phyloP scores from a whole-genome alignment of 2,113 vertebrate genomes.

The Myxocyprinus asiaticus region DNA sequence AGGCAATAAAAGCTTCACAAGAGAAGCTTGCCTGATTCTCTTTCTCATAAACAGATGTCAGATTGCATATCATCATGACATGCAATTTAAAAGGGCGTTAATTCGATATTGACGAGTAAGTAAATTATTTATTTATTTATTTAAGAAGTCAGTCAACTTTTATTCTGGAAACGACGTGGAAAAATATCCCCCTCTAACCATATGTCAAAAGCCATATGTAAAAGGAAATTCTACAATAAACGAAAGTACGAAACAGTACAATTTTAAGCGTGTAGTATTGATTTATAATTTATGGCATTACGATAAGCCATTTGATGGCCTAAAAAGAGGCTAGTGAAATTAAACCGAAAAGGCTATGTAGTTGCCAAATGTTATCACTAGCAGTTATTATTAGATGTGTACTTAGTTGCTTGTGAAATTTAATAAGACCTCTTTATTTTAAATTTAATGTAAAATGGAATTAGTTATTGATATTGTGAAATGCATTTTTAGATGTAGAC shows the following conservation, averaged over 20 bases:
- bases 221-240: too few species aligned
- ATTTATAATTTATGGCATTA: neutral
- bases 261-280: neutral
- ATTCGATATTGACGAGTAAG: too few species aligned
- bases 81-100: neutral
- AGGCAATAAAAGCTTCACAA: constrained; percentile 49
- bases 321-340: neutral
- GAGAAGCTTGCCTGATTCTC: constrained; percentile 54
- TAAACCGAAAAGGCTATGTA: neutral
- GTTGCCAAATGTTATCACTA: neutral
- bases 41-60: constrained; percentile 54
- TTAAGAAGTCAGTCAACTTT: too few species aligned
- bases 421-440: too few species aligned
- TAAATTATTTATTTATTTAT: too few species aligned
- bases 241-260: neutral
- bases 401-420: too few species aligned
- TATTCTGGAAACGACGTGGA: too few species aligned
- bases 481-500: too few species aligned
- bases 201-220: constrained; percentile 63
- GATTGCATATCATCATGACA: constrained; percentile 24
- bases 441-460: too few species aligned
- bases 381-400: too few species aligned
- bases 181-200: constrained; percentile 43
- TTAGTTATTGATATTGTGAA: too few species aligned
- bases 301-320: neutral